A percentile compares a stretch with the other conserved stretches of the same genome.
phyloP scores from a whole-genome alignment of 2,797 vertebrate species.

The Urosaurus nigricauda region DNA sequence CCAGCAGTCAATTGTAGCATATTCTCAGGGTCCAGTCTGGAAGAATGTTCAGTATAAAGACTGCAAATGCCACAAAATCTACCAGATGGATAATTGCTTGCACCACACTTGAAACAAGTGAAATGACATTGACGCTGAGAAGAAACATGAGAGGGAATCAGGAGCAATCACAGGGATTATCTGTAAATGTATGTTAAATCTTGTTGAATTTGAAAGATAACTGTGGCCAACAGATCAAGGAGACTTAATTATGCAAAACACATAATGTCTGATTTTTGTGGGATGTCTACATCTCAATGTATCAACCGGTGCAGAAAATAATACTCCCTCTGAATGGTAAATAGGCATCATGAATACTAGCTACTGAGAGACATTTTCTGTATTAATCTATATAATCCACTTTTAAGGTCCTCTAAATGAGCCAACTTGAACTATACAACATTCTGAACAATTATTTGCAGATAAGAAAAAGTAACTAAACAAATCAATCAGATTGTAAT shows the following conservation, averaged over 20 bases:
- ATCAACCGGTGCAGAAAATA: too few species aligned
- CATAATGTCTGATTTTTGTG: not conserved
- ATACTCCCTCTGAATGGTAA: too few species aligned
- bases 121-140: constrained; percentile 41
- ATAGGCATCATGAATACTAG: too few species aligned
- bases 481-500: not conserved
- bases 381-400: too few species aligned
- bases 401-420: not conserved
- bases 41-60: not conserved
- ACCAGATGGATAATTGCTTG: not conserved
- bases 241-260: not conserved
- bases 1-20: constrained; percentile 60
- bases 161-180: not conserved
- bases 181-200: not conserved
- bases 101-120: constrained; percentile 81
- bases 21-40: not conserved
- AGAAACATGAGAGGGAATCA: not conserved
- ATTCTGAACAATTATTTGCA: too few species aligned
- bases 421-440: not conserved
- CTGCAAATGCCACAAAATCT: not conserved
- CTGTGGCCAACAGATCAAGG: not conserved
- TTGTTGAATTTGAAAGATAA: not conserved
- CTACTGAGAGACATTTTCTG: too few species aligned
- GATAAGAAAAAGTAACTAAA: too few species aligned
- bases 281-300: too few species aligned